Percentiles rank a stretch among this genome's conserved stretches.
Conservation (phyloP, 2,888 invertebrate genomes). For the Thalpophila matura region DNA sequence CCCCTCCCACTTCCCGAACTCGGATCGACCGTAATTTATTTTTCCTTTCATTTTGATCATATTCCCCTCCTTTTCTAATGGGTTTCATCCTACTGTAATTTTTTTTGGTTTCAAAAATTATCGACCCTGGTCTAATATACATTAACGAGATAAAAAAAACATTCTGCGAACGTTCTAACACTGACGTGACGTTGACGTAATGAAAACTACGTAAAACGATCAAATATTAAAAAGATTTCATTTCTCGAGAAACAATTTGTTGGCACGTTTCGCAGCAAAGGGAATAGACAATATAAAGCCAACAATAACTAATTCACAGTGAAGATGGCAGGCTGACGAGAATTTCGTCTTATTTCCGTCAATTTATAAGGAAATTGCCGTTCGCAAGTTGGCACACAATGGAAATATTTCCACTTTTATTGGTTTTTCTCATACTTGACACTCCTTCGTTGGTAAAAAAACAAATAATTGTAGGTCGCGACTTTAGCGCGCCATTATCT, state of each 20-base stretch:
- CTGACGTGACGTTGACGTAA: background rate
- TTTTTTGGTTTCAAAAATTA: no score
- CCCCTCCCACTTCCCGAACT: no score
- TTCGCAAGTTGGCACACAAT: constrained; percentile 53
- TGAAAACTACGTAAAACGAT: constrained; percentile 2
- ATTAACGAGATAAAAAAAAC: background rate
- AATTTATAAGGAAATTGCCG: constrained; percentile 61
- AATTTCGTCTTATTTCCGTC: constrained; percentile 58
- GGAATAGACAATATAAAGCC: constrained; percentile 45
- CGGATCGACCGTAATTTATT: no score
- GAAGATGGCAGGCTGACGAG: constrained; percentile 35
- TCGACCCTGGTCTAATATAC: no score
- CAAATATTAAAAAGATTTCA: constrained; percentile 56
- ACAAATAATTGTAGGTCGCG: constrained; percentile 52
- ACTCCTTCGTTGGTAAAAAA: constrained; percentile 37
- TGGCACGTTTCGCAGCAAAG: constrained; percentile 36
- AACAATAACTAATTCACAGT: constrained; percentile 63
- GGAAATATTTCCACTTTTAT: constrained; percentile 49
- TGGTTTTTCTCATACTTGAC: constrained; percentile 53
- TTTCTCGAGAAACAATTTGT: constrained; percentile 38
- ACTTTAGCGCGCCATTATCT: constrained; percentile 33
- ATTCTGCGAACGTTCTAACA: background rate
- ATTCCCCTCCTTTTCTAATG: no score
- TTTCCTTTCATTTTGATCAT: no score
- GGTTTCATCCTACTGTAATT: no score